Evolutionary conservation across 2,888 invertebrate species (phyloP), one percentile per base, ranked within the genome.

Genomic region (Ecdyonurus torrentis): DNA sequence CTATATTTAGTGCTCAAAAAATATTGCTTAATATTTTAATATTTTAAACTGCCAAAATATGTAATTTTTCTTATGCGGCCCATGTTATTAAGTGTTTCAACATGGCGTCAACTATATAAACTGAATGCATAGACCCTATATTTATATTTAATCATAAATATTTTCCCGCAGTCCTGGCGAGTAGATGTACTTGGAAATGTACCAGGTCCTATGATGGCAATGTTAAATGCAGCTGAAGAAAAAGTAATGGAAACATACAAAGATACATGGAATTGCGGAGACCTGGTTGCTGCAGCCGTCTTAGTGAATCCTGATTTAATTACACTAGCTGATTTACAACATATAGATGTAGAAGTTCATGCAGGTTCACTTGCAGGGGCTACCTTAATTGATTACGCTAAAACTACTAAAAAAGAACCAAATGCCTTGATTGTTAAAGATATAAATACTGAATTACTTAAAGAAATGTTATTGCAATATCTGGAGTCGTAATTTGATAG

Each of bases 151-250:
- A n/a, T n/a, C n/a, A n/a, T n/a, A n/a, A n/a, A n/a, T n/a, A n/a
- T n/a, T n/a, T n/a, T n/a, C n/a, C n/a, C n/a, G n/a, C 37, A 37
- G 67, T 64, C 63, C 18, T 67, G 67, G 67, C 65, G 67, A 3
- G 59, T 19, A 10, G 60, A 64, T 15, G 64, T 61, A 3, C 60
- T 67, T 20, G 67, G 67, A 1, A 20, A 23, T 2, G 2, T 66
- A n/a, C 22, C 52, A 24, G 64, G 63, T n/a, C 59, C 22, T 7
- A 23, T 25, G 22, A 60, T 66, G 59, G 22, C 52, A 2, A 52
- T 67, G 18, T 61, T 67, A 50, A 67, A 67, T 60, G 24, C 22
- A 2, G 64, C 64, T 1, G 67, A 67, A 61, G 58, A 60, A 19
- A 23, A 52, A 18, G 23, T 10, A 5, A 5, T 37, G 37, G 15